Evolutionary conservation across 2,113 vertebrate species (phyloP), one percentile per base, ranked within the genome.

Genomic region (Tinamus guttatus): DNA sequence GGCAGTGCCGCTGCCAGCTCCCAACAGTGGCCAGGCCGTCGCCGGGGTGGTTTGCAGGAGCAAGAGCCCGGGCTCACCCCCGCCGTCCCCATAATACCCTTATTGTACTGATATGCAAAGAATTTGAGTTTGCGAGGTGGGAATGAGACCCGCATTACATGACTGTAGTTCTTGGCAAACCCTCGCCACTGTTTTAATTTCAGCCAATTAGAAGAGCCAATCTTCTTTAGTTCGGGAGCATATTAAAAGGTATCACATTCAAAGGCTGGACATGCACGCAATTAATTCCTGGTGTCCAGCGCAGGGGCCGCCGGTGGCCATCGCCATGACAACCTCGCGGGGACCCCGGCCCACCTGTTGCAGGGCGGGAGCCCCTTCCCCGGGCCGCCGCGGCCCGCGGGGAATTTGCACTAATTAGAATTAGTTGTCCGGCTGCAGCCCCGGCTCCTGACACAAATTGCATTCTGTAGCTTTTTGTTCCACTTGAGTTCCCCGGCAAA

Each of bases 401-500:
- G 98, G 98, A 98, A 98, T 98, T 98, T 85, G 96, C 97, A 95
- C 98, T 98, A 98, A 98, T 98, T 98, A 98, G 98, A 98, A 98
- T 98, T 98, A 98, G 98, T 98, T 98, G 98, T 98, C 98, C 98
- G 98, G 98, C 98, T 22, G 95, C 98, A 98, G 98, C 98, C 98
- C 98, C 92, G 56, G 98, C 98, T 98, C 97, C 98, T 98, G 98
- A 98, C 98, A 98, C 98, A 98, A 98, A 98, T 98, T 98, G 98
- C 98, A 98, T 98, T 98, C 98, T 98, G 98, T 97, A 98, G 98
- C 97, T 98, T 98, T 98, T 98, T 98, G 98, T 98, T 98, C 98
- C 98, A 98, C 98, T 98, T 97, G 97, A 98, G 96, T 98, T 98
- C 98, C 98, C 98, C 98, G 97, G 98, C 98, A 98, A 98, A 98